A percentile compares a stretch with the other conserved stretches of the same genome.
These are phyloP conservation scores for Melanotaenia trifasciata DNA, from an alignment of 2,797 vertebrate species.

Conservation along the genomic window DNA sequence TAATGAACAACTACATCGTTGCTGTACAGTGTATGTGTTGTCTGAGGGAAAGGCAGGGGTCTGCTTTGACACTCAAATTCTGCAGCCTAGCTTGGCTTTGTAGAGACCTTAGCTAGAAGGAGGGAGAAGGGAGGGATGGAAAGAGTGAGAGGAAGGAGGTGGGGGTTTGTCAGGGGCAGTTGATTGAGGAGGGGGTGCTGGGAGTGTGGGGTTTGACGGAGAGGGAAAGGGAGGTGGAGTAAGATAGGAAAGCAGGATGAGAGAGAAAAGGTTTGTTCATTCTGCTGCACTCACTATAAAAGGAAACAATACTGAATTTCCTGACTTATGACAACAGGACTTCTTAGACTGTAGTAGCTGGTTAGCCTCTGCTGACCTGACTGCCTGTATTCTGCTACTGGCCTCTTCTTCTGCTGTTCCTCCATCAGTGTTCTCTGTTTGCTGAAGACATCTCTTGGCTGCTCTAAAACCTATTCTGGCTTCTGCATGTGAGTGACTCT, in stretches of 20 bases:
- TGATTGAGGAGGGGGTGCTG: constrained; percentile 31
- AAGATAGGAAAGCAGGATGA: constrained; percentile 57
- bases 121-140: constrained; percentile 46
- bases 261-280: constrained; percentile 65
- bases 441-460: constrained; percentile 41
- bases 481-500: constrained; percentile 66
- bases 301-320: constrained; percentile 71
- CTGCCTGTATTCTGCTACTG: constrained; percentile 18
- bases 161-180: constrained; percentile 44
- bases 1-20: constrained; percentile 27
- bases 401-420: constrained; percentile 25
- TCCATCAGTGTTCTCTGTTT: constrained; percentile 22
- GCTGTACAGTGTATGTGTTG: constrained; percentile 50
- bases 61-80: constrained; percentile 80
- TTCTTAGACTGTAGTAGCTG: constrained; percentile 39
- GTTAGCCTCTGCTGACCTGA: constrained; percentile 44
- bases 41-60: constrained; percentile 63
- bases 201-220: constrained; percentile 41
- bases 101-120: constrained; percentile 68
- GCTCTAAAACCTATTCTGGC: constrained; percentile 35
- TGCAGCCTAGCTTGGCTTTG: constrained; percentile 71
- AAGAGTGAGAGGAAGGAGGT: not conserved
- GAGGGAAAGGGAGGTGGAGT: constrained; percentile 58
- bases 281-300: constrained; percentile 62
- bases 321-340: constrained; percentile 63